Evolutionary conservation across 2,888 invertebrate genomes (phyloP).

Genomic region (Brachycybe producta): DNA sequence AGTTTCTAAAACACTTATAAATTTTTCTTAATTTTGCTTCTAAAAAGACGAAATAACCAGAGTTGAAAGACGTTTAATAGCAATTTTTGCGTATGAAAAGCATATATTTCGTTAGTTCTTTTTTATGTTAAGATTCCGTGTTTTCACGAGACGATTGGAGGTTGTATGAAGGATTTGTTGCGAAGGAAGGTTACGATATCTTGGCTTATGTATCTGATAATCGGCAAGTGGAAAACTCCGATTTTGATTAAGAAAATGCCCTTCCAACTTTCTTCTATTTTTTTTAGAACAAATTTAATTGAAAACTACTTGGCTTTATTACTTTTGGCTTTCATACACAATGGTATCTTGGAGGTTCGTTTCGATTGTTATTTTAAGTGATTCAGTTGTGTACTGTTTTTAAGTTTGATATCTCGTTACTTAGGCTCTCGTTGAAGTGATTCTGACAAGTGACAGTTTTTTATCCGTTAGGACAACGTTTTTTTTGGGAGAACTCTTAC

Average conservation of each 20-base stretch:
- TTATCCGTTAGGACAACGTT: slow-evolving; percentile 85
- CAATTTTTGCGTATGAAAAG: background rate
- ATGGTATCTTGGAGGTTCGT: slow-evolving; percentile 56
- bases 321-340: slow-evolving; percentile 74
- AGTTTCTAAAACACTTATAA: too few species aligned
- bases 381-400: background rate
- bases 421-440: slow-evolving; percentile 73
- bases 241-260: background rate
- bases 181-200: slow-evolving; percentile 72
- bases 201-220: slow-evolving; percentile 66
- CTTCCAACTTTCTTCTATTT: slow-evolving; percentile 1
- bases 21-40: too few species aligned
- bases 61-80: too few species aligned
- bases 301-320: slow-evolving; percentile 82
- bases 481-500: slow-evolving; percentile 60
- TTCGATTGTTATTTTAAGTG: slow-evolving; percentile 9
- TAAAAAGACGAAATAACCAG: too few species aligned
- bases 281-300: slow-evolving; percentile 66
- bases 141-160: slow-evolving; percentile 64
- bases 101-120: background rate
- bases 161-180: slow-evolving; percentile 85
- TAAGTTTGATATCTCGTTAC: slow-evolving; percentile 14
- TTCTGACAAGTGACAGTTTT: slow-evolving; percentile 74
- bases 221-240: background rate
- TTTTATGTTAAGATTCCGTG: slow-evolving; percentile 50